Conservation (phyloP, 2,888 invertebrate genomes). For the Ashinkailepas kermadecensis region DNA sequence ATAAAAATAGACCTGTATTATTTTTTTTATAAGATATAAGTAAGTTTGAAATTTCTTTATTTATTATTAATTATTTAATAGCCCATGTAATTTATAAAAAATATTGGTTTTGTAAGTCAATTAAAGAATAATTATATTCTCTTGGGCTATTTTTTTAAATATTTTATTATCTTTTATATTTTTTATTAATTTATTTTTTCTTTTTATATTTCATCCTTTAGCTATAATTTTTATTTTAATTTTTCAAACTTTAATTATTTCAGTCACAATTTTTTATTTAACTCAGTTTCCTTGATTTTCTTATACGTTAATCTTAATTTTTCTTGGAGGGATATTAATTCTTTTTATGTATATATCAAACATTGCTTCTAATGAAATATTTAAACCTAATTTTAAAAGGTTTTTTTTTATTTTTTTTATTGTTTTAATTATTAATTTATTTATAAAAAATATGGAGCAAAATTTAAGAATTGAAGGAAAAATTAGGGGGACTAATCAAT, state of each 20-base stretch:
- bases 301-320: not conserved
- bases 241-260: not conserved
- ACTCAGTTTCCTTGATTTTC: not conserved
- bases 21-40: too few relatives aligned
- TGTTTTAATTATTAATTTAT: not conserved
- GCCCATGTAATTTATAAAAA: too few relatives aligned
- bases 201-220: not conserved
- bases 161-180: too few relatives aligned
- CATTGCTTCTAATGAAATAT: not conserved
- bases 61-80: too few relatives aligned
- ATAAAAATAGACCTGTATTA: too few relatives aligned
- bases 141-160: too few relatives aligned
- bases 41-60: too few relatives aligned
- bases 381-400: not conserved
- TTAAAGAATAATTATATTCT: too few relatives aligned
- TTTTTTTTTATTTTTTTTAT: not conserved
- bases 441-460: constrained; percentile 48
- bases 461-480: too few relatives aligned
- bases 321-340: not conserved
- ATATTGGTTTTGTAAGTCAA: too few relatives aligned
- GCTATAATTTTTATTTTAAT: not conserved
- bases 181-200: not conserved
- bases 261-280: not conserved
- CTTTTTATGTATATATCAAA: not conserved
- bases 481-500: too few relatives aligned